Base-by-base conservation (phyloP, 2,113 vertebrate genomes). In the Lagopus leucura region DNA sequence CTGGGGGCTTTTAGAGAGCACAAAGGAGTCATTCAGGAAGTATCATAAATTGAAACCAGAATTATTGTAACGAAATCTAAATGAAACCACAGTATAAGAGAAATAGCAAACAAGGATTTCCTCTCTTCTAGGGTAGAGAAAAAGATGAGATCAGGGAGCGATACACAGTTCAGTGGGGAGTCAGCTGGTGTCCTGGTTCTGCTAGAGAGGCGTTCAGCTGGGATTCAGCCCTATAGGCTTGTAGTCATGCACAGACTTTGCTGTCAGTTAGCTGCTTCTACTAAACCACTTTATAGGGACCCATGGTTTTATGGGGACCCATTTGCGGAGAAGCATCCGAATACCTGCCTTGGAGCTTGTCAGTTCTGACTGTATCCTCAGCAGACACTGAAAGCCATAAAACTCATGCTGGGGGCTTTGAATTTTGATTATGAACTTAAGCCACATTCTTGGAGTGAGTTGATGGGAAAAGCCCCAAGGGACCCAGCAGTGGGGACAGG, bases 371-470 rank as follows among this genome's bases (percentile, higher is more conserved):
- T 95, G 57, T 88, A 82, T 91, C 81, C 93, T 95, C 95, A 94
- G 93, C 94, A 92, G 94, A 94, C 13, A 0, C 3, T 80, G 90
- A 88, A 91, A 96, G 81, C 93, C 75, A 74, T 96, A 95, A 95
- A 73, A 83, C 69, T 92, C 81, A 77, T 77, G 94, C 94, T 94
- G 93, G 93, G 93, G 50, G 78, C 92, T 96, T 94, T 96, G 93
- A 95, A 79, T 92, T 88, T 94, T 69, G 43, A 78, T 95, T 95
- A 88, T 93, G 91, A 89, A 69, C 82, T 88, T 95, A 93, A 96
- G 77, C 90, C 50, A 25, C 48, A 30, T 84, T 90, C 92, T 92
- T 94, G 93, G 87, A 93, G 83, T 89, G 88, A 92, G 63, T 93
- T 95, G 94, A 82, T 91, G 83, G 85, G 82, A 76, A 85, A 92